Evolutionary conservation across 1,140 invertebrate genomes (phyloP).

Genomic region (Drosophila subpulchrella): DNA sequence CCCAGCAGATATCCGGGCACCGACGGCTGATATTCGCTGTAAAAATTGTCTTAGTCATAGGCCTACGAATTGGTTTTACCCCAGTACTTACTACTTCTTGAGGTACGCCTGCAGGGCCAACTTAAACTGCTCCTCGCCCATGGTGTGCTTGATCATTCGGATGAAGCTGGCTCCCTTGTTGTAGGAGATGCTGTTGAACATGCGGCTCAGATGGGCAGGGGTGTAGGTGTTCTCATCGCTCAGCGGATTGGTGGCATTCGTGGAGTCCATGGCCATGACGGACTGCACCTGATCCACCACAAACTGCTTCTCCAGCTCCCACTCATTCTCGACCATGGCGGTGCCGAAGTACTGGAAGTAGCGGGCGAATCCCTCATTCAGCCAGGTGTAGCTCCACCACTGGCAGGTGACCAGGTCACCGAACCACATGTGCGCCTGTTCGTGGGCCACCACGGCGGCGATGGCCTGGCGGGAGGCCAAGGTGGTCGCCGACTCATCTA

Average conservation of each 20-base stretch:
- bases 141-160: slow-evolving; percentile 90
- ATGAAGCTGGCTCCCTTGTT: slow-evolving; percentile 89
- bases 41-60: not conserved
- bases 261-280: slow-evolving; percentile 88
- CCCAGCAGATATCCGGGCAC: slow-evolving; percentile 86
- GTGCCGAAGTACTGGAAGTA: slow-evolving; percentile 90
- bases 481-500: slow-evolving; percentile 85
- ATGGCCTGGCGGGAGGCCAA: slow-evolving; percentile 85
- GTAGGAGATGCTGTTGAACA: slow-evolving; percentile 87
- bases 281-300: slow-evolving; percentile 88
- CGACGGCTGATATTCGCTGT: slow-evolving; percentile 85
- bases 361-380: slow-evolving; percentile 90
- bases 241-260: slow-evolving; percentile 87
- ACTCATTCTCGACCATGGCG: slow-evolving; percentile 85
- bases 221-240: slow-evolving; percentile 85
- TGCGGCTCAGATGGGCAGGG: slow-evolving; percentile 85
- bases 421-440: slow-evolving; percentile 89
- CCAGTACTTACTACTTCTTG: slow-evolving; percentile 83
- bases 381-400: slow-evolving; percentile 89
- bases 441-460: slow-evolving; percentile 87
- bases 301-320: slow-evolving; percentile 86
- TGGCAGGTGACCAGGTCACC: slow-evolving; percentile 89
- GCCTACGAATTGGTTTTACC: not conserved
- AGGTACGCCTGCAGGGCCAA: slow-evolving; percentile 87
- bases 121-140: slow-evolving; percentile 88